Evolutionary conservation across 2,888 invertebrate genomes (phyloP), one percentile per base, ranked within the genome.

Genomic region (Drosophila stalkeri): DNA sequence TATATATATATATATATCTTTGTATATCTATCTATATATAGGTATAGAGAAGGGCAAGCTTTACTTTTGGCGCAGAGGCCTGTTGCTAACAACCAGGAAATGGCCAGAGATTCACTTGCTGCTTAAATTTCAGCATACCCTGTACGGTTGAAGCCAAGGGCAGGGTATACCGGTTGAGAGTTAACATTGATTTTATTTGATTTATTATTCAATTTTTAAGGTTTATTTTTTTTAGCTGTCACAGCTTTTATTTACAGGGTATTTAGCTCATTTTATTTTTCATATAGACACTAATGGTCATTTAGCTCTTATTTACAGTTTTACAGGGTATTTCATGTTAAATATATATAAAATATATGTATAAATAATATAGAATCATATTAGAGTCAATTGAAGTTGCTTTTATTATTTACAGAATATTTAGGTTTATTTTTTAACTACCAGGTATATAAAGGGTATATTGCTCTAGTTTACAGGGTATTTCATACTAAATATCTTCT

Each of bases 21-120:
- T 51, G 14, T 51, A 51, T n/a, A n/a, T 49, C 23, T 27, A 18
- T 31, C 4, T 47, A 47, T 31, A 27, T 47, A 47, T 20, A 18
- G 8, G 3, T 14, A 35, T 18, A 12, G n/a, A n/a, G 16, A 27
- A 39, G 23, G 51, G 6, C 64, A 43, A 73, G 67, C 63, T 78
- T 76, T 68, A 64, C 74, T 78, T 73, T 64, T 72, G 49, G 8
- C 51, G 16, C 33, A 16, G 39, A 39, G 43, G 44, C 55, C 55
- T 70, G 80, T 75, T 75, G 75, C 72, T 41, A 63, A 18, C 60
- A 66, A 60, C 64, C 52, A 57, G 52, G 9, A 69, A 76, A 56
- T 59, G 44, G 35, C 39, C 44, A 62, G 57, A 59, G 61, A 56
- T 20, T 9, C 33, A 47, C 47, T 64, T 41, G 49, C 33, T 35